Conservation (phyloP, 2,113 vertebrate genomes). For the Speoplatyrhinus poulsoni region DNA sequence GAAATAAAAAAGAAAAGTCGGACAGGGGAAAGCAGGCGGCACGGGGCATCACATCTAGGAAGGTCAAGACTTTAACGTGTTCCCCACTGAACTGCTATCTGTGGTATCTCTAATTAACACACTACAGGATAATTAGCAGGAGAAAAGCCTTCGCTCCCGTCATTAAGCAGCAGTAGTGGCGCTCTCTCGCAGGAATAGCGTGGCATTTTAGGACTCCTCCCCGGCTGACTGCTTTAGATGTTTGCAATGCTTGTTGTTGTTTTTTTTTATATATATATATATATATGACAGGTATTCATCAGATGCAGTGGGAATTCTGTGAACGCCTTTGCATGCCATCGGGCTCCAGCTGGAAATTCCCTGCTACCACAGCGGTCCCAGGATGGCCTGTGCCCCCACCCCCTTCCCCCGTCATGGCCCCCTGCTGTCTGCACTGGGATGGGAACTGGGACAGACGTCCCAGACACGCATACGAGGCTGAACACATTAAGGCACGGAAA, state of each 20-base stretch:
- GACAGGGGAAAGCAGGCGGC: constrained; percentile 11
- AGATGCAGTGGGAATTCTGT: too few relatives aligned
- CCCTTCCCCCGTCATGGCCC: constrained; percentile 46
- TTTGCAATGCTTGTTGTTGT: not conserved
- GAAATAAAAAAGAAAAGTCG: constrained; percentile 32
- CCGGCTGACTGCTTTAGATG: constrained; percentile 22
- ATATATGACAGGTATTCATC: too few relatives aligned
- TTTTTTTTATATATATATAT: not conserved
- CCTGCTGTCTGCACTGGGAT: constrained; percentile 59
- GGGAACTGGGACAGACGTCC: constrained; percentile 75
- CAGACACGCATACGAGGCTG: constrained; percentile 33
- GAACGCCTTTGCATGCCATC: not conserved
- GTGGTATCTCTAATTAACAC: constrained; percentile 60
- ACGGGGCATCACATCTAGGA: constrained; percentile 43
- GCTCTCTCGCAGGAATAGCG: constrained; percentile 18
- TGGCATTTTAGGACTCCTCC: constrained; percentile 52
- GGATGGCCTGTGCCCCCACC: constrained; percentile 21
- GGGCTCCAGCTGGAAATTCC: not conserved
- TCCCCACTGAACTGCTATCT: constrained; percentile 41
- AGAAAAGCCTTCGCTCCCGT: constrained; percentile 26
- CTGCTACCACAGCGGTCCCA: constrained; percentile 5
- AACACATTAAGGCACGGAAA: not conserved
- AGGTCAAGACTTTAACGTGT: constrained; percentile 63
- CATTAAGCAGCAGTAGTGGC: constrained; percentile 50
- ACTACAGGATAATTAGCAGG: constrained; percentile 58